Evolutionary conservation across 2,113 vertebrate species (phyloP).

Genomic region (Bujurquina vittata): DNA sequence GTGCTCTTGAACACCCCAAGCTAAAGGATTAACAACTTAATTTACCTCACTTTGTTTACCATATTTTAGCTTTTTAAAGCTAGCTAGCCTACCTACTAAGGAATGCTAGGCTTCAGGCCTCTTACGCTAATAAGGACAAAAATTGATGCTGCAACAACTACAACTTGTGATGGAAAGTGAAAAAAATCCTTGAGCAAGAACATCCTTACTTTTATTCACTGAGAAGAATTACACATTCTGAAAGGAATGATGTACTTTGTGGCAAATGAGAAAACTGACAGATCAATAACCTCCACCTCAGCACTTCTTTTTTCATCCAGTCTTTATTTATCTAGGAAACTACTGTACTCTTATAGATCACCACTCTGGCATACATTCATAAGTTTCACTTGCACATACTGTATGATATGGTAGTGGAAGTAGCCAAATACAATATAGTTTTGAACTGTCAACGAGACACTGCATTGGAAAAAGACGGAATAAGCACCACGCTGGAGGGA

Average conservation of each 20-base stretch:
- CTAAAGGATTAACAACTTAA: neutral
- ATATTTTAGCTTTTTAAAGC: neutral
- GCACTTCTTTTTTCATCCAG: neutral
- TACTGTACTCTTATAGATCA: conserved; percentile 5
- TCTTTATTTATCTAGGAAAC: conserved; percentile 36
- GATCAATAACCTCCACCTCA: conserved; percentile 14
- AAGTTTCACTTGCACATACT: conserved; percentile 33
- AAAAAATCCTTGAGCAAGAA: neutral
- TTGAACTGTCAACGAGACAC: neutral
- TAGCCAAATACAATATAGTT: conserved; percentile 15
- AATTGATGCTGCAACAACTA: neutral
- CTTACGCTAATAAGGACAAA: neutral
- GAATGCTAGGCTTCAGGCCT: neutral
- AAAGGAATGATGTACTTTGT: neutral
- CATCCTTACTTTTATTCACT: neutral
- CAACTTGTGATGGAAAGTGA: neutral
- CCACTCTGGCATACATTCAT: conserved; percentile 42
- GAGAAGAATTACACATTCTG: neutral
- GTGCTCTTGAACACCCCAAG: neutral
- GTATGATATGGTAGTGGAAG: conserved; percentile 12
- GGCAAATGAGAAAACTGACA: neutral
- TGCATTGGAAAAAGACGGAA: conserved; percentile 5
- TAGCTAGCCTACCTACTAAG: neutral
- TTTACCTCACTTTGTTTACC: neutral
- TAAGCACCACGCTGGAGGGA: conserved; percentile 13